phyloP scores from a whole-genome alignment of 2,888 invertebrate species.

The Lissonota sp. region DNA sequence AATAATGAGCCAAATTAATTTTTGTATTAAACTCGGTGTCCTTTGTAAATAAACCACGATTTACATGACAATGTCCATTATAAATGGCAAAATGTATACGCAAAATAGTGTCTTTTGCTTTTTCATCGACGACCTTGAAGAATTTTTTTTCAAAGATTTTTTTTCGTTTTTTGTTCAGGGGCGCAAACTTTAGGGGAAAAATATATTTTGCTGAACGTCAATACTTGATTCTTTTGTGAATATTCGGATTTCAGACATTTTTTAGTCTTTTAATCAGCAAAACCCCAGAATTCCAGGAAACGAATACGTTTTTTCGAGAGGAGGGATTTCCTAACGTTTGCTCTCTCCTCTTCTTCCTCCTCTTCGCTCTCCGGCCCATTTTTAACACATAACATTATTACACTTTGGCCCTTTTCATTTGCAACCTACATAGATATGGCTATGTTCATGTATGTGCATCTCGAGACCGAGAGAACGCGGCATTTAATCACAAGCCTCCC shows the following conservation, averaged over 20 bases:
- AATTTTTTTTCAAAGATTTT: no score
- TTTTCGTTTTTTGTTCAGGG: no score
- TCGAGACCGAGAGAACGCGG: slow-evolving; percentile 47
- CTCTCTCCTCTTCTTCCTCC: slow-evolving; percentile 27
- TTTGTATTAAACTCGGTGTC: slow-evolving; percentile 49
- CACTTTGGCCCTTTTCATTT: no score
- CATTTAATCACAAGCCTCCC: slow-evolving; percentile 69
- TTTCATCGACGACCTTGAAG: no score
- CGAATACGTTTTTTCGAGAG: no score
- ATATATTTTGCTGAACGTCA: not conserved
- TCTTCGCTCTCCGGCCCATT: slow-evolving; percentile 32
- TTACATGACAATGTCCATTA: slow-evolving; percentile 68
- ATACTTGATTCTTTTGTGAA: not conserved
- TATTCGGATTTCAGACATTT: not conserved
- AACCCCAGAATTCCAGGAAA: no score
- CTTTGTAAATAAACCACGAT: slow-evolving; percentile 76
- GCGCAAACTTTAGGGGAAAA: no score
- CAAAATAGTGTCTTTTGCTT: no score
- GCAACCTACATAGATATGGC: slow-evolving; percentile 8
- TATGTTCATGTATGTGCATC: not conserved
- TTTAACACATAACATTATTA: not conserved
- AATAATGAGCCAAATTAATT: slow-evolving; percentile 58
- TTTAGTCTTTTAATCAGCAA: no score
- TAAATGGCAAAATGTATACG: slow-evolving; percentile 1
- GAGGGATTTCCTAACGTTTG: not conserved